Evolutionary conservation across 1,140 invertebrate species (phyloP).

Genomic region (Polypedilum pembai): DNA sequence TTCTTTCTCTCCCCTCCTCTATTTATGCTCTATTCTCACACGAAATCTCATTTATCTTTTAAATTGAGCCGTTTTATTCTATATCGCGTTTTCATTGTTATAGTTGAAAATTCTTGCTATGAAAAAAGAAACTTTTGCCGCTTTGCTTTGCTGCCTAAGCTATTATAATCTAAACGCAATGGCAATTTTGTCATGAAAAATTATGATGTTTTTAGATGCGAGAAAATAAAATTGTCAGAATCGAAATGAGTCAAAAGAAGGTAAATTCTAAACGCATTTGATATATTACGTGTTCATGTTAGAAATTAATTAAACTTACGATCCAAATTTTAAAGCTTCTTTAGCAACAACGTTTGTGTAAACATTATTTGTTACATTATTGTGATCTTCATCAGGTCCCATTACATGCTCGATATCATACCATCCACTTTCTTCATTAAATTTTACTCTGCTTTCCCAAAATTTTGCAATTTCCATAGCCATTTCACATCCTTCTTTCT

Average conservation of each 20-base stretch:
- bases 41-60: background rate
- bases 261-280: background rate
- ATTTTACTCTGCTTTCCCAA: slow-evolving; percentile 47
- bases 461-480: slow-evolving; percentile 49
- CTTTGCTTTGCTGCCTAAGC: too few species aligned
- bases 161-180: background rate
- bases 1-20: background rate
- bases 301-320: slow-evolving; percentile 34
- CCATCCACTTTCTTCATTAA: slow-evolving; percentile 43
- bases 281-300: too few species aligned
- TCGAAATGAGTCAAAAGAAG: slow-evolving; percentile 20
- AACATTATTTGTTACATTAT: slow-evolving; percentile 47
- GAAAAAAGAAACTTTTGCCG: slow-evolving; percentile 9
- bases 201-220: slow-evolving; percentile 11
- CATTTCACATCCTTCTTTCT: slow-evolving; percentile 45
- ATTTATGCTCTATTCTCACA: slow-evolving; percentile 18
- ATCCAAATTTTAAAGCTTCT: slow-evolving; percentile 48
- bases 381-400: slow-evolving; percentile 53
- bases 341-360: slow-evolving; percentile 51
- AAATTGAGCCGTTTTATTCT: background rate
- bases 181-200: background rate
- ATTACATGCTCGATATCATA: slow-evolving; percentile 49
- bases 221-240: slow-evolving; percentile 1
- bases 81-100: slow-evolving; percentile 12
- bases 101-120: background rate